phyloP scores from a whole-genome alignment of 2,888 invertebrate species.

The Escarpia spicata region DNA sequence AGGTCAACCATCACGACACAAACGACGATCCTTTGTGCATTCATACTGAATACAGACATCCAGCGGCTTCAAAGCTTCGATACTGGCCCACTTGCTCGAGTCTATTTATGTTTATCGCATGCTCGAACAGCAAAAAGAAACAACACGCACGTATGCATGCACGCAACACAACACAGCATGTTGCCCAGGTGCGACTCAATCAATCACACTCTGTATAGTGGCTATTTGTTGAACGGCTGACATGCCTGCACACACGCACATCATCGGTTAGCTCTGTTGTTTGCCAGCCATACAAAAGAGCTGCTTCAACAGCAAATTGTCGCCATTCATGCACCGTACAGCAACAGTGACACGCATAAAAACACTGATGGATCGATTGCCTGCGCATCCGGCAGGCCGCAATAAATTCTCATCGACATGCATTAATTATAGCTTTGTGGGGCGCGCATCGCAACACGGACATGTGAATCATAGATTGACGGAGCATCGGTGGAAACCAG shows the following conservation, averaged over 20 bases:
- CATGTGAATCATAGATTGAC: background rate
- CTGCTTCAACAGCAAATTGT: background rate
- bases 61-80: background rate
- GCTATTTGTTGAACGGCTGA: background rate
- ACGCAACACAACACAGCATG: background rate
- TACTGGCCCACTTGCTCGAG: background rate
- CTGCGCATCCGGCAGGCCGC: background rate
- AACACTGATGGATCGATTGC: background rate
- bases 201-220: background rate
- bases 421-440: constrained; percentile 7
- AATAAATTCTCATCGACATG: constrained; percentile 1
- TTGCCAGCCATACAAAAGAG: background rate
- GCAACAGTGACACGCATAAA: background rate
- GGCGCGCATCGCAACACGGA: background rate
- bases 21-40: too few species aligned
- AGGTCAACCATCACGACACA: background rate
- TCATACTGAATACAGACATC: background rate
- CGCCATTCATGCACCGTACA: background rate
- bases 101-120: background rate
- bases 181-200: background rate
- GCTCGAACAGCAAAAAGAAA: background rate
- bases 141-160: background rate
- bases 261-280: background rate
- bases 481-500: background rate
- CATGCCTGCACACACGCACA: background rate